A percentile compares a stretch with the other conserved stretches of the same genome.
phyloP scores from a whole-genome alignment of 2,113 vertebrate species.

The Corythornis madagascariensis region DNA sequence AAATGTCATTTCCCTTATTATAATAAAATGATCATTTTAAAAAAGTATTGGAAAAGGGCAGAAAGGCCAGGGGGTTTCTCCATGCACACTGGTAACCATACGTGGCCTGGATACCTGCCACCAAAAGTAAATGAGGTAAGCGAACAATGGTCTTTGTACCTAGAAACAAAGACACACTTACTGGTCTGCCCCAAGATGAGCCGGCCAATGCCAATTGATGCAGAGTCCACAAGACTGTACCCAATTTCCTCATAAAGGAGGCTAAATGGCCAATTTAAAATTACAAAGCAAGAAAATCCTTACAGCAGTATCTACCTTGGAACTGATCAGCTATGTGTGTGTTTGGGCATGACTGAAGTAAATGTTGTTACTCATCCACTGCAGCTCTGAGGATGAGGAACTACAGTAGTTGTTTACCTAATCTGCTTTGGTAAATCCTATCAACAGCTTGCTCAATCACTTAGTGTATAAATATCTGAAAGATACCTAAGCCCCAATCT shows the following conservation, averaged over 20 bases:
- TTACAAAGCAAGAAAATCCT: background rate
- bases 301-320: background rate
- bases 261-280: background rate
- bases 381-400: background rate
- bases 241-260: fast-evolving
- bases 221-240: background rate
- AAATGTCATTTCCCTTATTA: conserved; percentile 32
- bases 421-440: background rate
- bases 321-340: background rate
- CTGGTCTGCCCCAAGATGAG: fast-evolving
- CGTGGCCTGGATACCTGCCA: background rate
- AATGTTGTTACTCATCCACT: background rate
- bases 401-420: background rate
- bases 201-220: fast-evolving
- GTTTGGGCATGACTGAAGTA: background rate
- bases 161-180: background rate
- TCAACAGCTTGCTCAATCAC: background rate
- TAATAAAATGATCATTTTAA: background rate
- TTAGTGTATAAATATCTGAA: background rate
- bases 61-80: background rate
- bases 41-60: background rate
- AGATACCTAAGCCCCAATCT: background rate
- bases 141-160: background rate
- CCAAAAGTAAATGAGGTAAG: fast-evolving
- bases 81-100: fast-evolving